Percentiles rank a stretch among this genome's conserved stretches.
These are phyloP conservation scores for Pelosia muscerda DNA, from an alignment of 2,888 invertebrate species.

Conservation along the genomic window DNA sequence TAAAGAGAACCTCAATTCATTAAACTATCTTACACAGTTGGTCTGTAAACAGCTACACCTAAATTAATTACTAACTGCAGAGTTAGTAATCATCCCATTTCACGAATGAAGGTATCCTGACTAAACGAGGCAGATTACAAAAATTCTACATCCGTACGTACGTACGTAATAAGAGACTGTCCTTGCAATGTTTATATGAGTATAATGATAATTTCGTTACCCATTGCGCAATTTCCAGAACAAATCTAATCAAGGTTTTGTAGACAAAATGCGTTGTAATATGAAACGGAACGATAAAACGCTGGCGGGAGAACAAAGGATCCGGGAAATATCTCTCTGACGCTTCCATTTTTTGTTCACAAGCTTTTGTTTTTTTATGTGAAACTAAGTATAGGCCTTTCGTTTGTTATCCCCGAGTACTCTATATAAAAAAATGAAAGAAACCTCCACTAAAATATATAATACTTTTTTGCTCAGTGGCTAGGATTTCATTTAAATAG, in stretches of 20 bases:
- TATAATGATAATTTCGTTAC: not conserved
- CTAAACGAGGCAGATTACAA: not conserved
- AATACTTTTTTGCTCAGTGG: not conserved
- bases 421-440: not conserved
- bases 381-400: constrained; percentile 1
- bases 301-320: not conserved
- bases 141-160: no score
- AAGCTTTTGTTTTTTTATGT: constrained; percentile 8
- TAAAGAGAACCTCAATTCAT: no score
- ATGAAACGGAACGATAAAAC: not conserved
- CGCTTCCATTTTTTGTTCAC: not conserved
- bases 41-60: not conserved
- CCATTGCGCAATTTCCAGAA: constrained; percentile 9
- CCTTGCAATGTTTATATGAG: not conserved
- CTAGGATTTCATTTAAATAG: not conserved
- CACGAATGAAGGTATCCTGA: not conserved
- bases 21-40: no score
- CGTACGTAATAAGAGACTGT: not conserved
- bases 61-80: not conserved
- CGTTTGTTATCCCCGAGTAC: not conserved
- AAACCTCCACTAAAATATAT: not conserved
- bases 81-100: not conserved
- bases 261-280: constrained; percentile 7
- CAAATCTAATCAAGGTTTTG: constrained; percentile 11
- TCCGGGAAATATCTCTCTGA: not conserved